Evolutionary conservation across 2,888 invertebrate genomes (phyloP), one percentile per base, ranked within the genome.

Genomic region (Bhutanitis thaidina): DNA sequence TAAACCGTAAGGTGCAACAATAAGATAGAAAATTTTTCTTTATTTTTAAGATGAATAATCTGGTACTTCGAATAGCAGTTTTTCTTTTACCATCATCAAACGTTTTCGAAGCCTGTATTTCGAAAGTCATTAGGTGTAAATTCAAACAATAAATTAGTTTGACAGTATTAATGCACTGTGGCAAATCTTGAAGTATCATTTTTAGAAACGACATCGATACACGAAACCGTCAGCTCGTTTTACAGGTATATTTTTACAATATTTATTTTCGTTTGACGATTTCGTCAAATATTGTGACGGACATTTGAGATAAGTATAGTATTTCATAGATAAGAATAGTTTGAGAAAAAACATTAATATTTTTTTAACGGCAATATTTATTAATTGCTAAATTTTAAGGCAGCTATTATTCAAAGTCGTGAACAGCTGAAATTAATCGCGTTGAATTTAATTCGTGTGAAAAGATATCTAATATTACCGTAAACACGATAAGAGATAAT

Each of bases 121-220:
- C 29, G 4, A 16, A 8, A 13, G n/a, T 1, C 1, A 3, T 51
- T 29, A 45, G 37, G 51, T 41, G n/a, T 35, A 58, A 43, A 61
- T 54, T 67, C 43, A 50, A 58, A 55, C 61, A 59, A 49, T 53
- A 56, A 49, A 56, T 54, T n/a, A 32, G 34, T 57, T 55, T 47
- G 53, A 57, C 51, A 48, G 46, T 35, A 48, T 56, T 43, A 54
- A 55, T 56, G 54, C 50, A 60, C 30, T 59, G 59, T 58, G 34
- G 50, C 35, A 56, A 58, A 53, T 53, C 4, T 35, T 16, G 55
- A 57, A 63, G 78, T 79, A 78, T 77, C 80, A 66, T 66, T 72
- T 77, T 76, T 69, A 67, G 69, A 66, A 66, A 55, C 61, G 79
- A 73, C 75, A 79, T 77, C 71, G 81, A 80, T 77, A 80, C 76